Evolutionary conservation across 2,113 vertebrate genomes (phyloP).

Genomic region (Rana temporaria): DNA sequence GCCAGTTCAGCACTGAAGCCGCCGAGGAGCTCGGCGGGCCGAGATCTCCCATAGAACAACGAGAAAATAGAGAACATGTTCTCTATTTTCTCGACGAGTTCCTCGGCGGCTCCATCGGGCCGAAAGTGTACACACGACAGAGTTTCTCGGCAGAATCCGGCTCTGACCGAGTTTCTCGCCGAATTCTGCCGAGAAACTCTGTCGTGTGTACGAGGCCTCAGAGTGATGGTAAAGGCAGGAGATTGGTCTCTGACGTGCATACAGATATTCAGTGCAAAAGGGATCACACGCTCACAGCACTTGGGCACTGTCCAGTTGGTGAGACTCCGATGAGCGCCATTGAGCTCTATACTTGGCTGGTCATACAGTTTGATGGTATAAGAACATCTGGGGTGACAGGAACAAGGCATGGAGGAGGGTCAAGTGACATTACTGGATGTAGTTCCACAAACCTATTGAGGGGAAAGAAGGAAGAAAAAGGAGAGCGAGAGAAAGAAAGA

Average conservation of each 20-base stretch:
- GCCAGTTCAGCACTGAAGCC: too few relatives aligned
- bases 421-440: constrained; percentile 31
- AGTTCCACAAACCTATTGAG: constrained; percentile 13
- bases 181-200: too few relatives aligned
- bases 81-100: too few relatives aligned
- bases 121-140: too few relatives aligned
- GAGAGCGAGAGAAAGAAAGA: background rate
- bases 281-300: background rate
- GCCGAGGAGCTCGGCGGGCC: too few relatives aligned
- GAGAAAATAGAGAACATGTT: too few relatives aligned
- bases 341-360: constrained; percentile 39
- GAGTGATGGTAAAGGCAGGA: background rate
- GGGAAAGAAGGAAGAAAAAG: background rate
- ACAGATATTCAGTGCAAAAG: background rate
- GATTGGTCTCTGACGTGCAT: background rate
- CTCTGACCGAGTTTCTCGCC: too few relatives aligned
- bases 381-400: constrained; percentile 51
- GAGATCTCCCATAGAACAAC: too few relatives aligned
- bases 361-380: constrained; percentile 53
- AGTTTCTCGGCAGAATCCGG: too few relatives aligned
- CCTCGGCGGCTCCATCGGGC: too few relatives aligned
- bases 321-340: background rate
- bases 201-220: too few relatives aligned
- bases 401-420: constrained; percentile 47
- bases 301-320: background rate